phyloP scores from a whole-genome alignment of 2,113 vertebrate genomes.

The Rattus norvegicus region DNA sequence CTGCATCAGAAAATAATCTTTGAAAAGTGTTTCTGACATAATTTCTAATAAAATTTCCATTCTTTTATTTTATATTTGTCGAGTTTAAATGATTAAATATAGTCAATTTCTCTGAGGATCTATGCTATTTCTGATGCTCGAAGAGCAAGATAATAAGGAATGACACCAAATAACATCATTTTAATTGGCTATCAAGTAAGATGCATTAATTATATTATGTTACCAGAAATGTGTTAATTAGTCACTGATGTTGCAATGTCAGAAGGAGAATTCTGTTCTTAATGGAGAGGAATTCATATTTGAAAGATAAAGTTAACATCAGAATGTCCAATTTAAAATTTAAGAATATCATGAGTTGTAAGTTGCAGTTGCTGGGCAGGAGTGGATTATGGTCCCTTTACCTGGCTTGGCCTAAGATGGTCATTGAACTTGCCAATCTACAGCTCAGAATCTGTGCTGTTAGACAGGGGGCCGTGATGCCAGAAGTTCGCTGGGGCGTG shows the following conservation, averaged over 20 bases:
- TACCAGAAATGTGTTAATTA: constrained; percentile 1
- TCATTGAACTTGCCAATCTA: not conserved
- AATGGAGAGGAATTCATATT: not conserved
- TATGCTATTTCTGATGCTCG: not conserved
- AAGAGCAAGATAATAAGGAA: constrained; percentile 26
- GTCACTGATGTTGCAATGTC: not conserved
- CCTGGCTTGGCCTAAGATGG: too few species aligned
- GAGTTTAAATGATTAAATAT: constrained; percentile 34
- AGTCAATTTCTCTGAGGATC: not conserved
- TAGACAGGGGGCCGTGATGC: not conserved
- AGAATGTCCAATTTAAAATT: not conserved
- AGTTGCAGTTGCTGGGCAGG: not conserved
- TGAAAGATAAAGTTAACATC: not conserved
- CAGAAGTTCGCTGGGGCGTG: not conserved
- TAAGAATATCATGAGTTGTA: not conserved
- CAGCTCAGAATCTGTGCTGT: not conserved
- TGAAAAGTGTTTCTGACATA: not conserved
- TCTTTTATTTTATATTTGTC: not conserved
- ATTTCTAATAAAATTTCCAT: not conserved
- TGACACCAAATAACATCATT: constrained; percentile 20
- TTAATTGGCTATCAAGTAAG: constrained; percentile 32
- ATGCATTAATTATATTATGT: constrained; percentile 13
- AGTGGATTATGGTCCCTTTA: not conserved
- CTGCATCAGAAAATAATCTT: constrained; percentile 24
- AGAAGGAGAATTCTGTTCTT: not conserved